Evolutionary conservation across 2,113 vertebrate genomes (phyloP).

Genomic region (Mirza zaza): DNA sequence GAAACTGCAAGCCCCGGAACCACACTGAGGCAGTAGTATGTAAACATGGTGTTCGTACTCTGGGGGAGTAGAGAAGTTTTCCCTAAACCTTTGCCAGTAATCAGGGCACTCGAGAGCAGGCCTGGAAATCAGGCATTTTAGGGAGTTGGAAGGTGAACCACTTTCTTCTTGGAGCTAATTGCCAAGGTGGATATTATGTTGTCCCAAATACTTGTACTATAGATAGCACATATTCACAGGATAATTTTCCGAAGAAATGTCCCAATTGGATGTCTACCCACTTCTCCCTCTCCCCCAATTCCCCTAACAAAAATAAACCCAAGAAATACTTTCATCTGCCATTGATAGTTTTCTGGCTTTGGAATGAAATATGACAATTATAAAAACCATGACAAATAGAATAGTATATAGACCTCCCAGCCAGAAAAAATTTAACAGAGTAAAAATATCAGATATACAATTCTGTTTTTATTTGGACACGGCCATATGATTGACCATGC

Average conservation of each 20-base stretch:
- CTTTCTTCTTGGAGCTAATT: neutral
- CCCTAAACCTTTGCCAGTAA: neutral
- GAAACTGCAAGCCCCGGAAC: neutral
- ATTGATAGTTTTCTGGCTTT: constrained; percentile 35
- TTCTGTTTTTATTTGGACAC: neutral
- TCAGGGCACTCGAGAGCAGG: neutral
- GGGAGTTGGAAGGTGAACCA: neutral
- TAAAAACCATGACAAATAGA: neutral
- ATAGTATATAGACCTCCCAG: neutral
- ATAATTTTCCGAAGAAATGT: neutral
- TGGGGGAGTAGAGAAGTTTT: neutral
- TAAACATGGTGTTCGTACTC: neutral
- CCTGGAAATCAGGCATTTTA: neutral
- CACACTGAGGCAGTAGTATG: fast-evolving
- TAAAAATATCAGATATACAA: neutral
- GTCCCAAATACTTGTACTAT: neutral
- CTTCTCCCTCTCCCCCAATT: neutral
- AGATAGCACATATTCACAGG: neutral
- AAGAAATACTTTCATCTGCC: neutral
- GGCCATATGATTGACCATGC: neutral
- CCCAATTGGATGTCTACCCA: neutral
- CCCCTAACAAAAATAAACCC: neutral
- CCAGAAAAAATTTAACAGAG: neutral
- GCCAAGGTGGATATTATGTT: neutral
- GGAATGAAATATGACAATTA: constrained; percentile 10